Evolutionary conservation across 2,113 vertebrate species (phyloP), one percentile per base, ranked within the genome.

Genomic region (Tretioscincus oriximinensis): DNA sequence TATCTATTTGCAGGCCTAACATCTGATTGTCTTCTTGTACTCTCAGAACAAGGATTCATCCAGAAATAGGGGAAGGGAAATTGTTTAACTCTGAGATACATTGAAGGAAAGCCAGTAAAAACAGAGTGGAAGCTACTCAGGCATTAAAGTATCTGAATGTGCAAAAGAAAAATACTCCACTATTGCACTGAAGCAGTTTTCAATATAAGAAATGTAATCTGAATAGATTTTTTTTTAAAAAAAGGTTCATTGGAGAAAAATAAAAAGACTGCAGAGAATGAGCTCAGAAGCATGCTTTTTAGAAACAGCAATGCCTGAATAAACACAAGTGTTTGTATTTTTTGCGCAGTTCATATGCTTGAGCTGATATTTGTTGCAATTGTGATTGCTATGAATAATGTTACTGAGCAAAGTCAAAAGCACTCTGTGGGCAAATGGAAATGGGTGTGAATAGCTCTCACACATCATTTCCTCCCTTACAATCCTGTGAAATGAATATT

Each of bases 301-400:
- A 69, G 69, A 81, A 81, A 61, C 61, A 69, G n/a, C 28, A 69
- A n/a, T 69, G 54, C 73, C 18, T 76, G 73, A 81, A 76, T 81
- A 76, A 76, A 54, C 64, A 81, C 73, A 69, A 76, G 65, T 81
- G 65, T 81, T 81, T 76, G 65, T 26, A 76, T 81, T 76, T 73
- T 76, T 68, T 64, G 60, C 75, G 72, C 22, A 75, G 68, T 68
- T 69, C 80, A 81, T 81, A 81, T 45, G 73, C 72, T 75, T 68
- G 80, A 81, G 72, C 24, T 75, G 51, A 68, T 75, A 81, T 63
- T 68, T 75, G 65, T 76, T 81, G 66, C 65, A 69, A 68, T 66
- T 81, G 65, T 76, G 75, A 76, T 76, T 54, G n/a, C 80, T 47
- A 29, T 81, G 80, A 81, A 81, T 81, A 73, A 81, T 81, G 65